These are phyloP conservation scores for Branchinecta sandiegonensis DNA, from an alignment of 2,888 invertebrate genomes.

Conservation along the genomic window DNA sequence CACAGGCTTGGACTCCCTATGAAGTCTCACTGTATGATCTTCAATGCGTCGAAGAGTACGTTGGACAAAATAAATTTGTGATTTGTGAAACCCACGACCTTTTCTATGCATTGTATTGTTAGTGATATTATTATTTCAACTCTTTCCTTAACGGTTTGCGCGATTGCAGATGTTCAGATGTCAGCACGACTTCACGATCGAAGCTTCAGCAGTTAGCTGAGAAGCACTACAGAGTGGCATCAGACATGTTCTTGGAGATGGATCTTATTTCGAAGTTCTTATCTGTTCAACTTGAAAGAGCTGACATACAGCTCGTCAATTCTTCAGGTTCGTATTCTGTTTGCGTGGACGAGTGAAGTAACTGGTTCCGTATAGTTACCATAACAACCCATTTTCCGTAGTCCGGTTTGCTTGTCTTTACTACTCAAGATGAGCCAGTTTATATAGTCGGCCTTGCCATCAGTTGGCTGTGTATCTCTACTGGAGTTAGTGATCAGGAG, in stretches of 20 bases:
- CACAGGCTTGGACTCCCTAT: no score
- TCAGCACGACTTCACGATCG: background rate
- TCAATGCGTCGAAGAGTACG: no score
- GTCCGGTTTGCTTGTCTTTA: no score
- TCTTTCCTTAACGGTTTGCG: background rate
- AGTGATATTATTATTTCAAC: background rate
- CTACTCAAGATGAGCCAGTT: no score
- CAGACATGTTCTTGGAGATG: background rate
- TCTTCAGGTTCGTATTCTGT: slow-evolving; percentile 9
- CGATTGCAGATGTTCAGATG: background rate
- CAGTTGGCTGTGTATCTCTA: no score
- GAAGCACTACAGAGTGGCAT: background rate
- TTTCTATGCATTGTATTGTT: no score
- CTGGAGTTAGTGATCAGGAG: no score
- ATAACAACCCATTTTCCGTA: no score
- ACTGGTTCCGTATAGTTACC: background rate
- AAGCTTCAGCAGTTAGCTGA: background rate
- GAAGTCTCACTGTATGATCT: no score
- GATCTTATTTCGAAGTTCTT: background rate
- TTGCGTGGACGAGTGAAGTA: background rate
- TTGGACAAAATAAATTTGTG: no score
- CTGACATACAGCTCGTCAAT: background rate
- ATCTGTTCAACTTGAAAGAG: background rate
- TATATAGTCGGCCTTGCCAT: no score
- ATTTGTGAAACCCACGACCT: no score